Conservation (phyloP, 37 sponge, comb jelly and placozoan genomes). For the Lycopodina hypogea region DNA sequence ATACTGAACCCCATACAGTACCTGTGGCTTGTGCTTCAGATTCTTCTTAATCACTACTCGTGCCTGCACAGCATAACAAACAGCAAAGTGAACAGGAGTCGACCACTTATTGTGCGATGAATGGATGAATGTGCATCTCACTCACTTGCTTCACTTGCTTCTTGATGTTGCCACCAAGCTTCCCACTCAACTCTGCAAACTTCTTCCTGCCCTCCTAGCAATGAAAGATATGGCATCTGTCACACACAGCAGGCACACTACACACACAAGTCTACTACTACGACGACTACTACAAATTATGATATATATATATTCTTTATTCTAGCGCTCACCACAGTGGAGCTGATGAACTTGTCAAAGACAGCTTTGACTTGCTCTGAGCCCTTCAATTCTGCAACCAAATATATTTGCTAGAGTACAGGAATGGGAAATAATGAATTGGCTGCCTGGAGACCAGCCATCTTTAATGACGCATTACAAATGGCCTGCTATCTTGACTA, state of each 20-base stretch:
- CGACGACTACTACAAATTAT: neutral
- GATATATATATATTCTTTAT: neutral
- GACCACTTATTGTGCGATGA: too few relatives aligned
- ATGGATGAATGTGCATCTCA: neutral
- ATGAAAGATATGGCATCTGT: neutral
- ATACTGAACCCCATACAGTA: too few relatives aligned
- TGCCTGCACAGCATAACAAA: neutral
- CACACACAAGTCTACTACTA: too few relatives aligned
- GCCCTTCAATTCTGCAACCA: constrained; percentile 25
- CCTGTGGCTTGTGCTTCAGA: constrained; percentile 1
- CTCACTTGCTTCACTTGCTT: constrained; percentile 18
- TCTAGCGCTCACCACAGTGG: constrained; percentile 11
- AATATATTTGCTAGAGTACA: neutral
- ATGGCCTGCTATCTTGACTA: too few relatives aligned
- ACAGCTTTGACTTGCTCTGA: constrained; percentile 30
- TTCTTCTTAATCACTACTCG: constrained; percentile 8
- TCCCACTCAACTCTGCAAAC: constrained; percentile 12
- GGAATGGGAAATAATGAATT: neutral
- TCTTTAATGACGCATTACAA: too few relatives aligned
- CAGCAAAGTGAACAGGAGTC: neutral
- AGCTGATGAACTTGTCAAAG: constrained; percentile 33
- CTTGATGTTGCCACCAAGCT: constrained; percentile 8
- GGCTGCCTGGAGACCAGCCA: too few relatives aligned
- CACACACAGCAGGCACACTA: too few relatives aligned
- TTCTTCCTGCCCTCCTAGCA: constrained; percentile 32